phyloP scores from a whole-genome alignment of 2,113 vertebrate genomes.

The Mobula birostris region DNA sequence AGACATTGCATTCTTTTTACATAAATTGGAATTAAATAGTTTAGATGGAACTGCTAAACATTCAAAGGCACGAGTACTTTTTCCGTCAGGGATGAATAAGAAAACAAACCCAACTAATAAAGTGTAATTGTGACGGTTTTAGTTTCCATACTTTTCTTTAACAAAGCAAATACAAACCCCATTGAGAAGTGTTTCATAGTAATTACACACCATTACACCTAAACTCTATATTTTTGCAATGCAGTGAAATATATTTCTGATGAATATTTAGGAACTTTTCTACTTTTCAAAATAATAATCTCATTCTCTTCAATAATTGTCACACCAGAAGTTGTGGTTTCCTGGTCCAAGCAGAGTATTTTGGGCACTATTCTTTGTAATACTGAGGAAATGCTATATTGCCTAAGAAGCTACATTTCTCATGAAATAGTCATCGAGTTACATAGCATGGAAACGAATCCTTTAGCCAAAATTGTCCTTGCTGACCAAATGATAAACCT shows the following conservation, averaged over 20 bases:
- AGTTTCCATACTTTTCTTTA: background rate
- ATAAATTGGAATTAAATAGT: slow-evolving; percentile 19
- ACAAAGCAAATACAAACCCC: background rate
- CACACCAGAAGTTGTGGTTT: background rate
- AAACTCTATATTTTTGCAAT: background rate
- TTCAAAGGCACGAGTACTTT: background rate
- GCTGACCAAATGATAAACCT: too few relatives aligned
- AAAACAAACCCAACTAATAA: background rate
- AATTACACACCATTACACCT: background rate
- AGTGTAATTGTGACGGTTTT: background rate
- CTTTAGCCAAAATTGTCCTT: too few relatives aligned
- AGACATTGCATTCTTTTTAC: background rate
- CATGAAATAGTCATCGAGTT: background rate
- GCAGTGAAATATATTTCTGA: background rate
- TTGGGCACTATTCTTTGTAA: background rate
- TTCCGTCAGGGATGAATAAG: background rate
- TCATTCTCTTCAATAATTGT: background rate
- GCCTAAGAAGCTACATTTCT: background rate
- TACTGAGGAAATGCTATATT: background rate
- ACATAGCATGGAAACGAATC: too few relatives aligned
- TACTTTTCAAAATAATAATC: slow-evolving; percentile 4
- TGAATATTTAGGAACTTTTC: background rate
- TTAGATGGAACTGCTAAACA: background rate
- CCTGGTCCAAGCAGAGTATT: background rate
- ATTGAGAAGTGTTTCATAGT: background rate